Percentiles rank a stretch among this genome's conserved stretches.
These are phyloP conservation scores for Plagiodera versicolora DNA, from an alignment of 2,888 invertebrate genomes.

Conservation along the genomic window DNA sequence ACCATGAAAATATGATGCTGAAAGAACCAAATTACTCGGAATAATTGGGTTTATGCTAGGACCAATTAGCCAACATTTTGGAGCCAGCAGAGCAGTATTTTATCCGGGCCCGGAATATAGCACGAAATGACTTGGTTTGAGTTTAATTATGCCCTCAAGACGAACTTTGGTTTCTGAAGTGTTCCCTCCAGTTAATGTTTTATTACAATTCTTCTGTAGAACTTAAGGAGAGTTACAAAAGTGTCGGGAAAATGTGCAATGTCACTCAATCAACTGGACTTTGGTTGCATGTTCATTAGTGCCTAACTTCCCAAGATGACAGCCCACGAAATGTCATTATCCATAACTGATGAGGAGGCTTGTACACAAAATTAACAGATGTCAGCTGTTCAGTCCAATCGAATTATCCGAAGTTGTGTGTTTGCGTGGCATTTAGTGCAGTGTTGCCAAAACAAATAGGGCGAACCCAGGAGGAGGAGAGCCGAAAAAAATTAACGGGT, in stretches of 20 bases:
- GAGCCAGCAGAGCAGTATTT: conserved; percentile 39
- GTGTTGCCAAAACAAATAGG: conserved; percentile 30
- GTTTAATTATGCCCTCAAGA: no score
- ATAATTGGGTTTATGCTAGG: conserved; percentile 45
- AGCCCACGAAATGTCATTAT: conserved; percentile 24
- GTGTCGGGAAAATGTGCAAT: no score
- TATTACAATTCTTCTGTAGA: background rate
- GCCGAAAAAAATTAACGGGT: conserved; percentile 2
- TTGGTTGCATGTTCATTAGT: background rate
- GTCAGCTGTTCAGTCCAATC: conserved; percentile 26
- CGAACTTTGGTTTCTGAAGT: no score
- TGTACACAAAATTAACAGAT: conserved; percentile 17
- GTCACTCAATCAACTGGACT: no score
- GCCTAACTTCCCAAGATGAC: conserved; percentile 13
- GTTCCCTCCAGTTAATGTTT: background rate
- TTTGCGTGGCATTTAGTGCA: conserved; percentile 32
- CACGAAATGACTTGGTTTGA: background rate
- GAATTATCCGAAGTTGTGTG: conserved; percentile 31
- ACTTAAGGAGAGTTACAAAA: background rate
- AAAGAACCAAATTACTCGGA: conserved; percentile 37
- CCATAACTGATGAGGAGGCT: conserved; percentile 11
- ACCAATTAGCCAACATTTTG: conserved; percentile 45
- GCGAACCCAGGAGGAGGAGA: conserved; percentile 4
- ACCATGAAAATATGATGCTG: conserved; percentile 13
- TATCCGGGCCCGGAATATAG: conserved; percentile 42